phyloP scores from a whole-genome alignment of 2,888 invertebrate species.

The Ichneumoninae sp. region DNA sequence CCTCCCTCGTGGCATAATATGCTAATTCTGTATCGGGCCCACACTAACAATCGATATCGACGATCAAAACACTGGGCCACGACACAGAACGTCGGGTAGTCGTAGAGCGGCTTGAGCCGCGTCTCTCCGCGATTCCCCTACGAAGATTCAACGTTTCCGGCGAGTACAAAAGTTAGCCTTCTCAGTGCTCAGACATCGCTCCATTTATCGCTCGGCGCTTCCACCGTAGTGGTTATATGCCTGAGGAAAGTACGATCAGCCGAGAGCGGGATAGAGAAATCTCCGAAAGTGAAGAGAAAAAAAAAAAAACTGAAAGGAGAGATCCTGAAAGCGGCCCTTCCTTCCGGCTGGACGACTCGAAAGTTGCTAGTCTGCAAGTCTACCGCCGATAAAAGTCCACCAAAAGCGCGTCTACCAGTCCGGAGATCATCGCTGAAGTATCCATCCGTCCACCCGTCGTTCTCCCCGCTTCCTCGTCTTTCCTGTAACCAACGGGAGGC shows the following conservation, averaged over 20 bases:
- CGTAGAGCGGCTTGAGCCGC: background rate
- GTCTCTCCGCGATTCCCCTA: background rate
- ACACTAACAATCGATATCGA: background rate
- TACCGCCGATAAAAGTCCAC: slow-evolving; percentile 38
- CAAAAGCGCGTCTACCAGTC: slow-evolving; percentile 34
- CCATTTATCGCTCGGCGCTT: slow-evolving; percentile 32
- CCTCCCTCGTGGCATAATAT: no score
- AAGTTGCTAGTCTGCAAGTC: slow-evolving; percentile 27
- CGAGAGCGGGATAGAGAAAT: background rate
- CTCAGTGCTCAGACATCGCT: slow-evolving; percentile 28
- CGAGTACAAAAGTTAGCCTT: slow-evolving; percentile 29
- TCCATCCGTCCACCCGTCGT: slow-evolving; percentile 20
- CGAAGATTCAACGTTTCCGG: background rate
- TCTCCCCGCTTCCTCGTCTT: slow-evolving; percentile 11
- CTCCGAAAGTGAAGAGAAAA: slow-evolving; percentile 18
- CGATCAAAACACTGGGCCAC: background rate
- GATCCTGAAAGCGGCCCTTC: slow-evolving; percentile 23
- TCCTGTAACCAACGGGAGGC: slow-evolving; percentile 15
- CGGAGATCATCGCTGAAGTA: slow-evolving; percentile 42
- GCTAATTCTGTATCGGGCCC: background rate
- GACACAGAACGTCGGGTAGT: background rate
- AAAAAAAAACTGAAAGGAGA: slow-evolving; percentile 11
- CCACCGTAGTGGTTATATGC: slow-evolving; percentile 9
- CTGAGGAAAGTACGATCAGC: slow-evolving; percentile 28
- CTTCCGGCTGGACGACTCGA: slow-evolving; percentile 38